Evolutionary conservation across 2,888 invertebrate genomes (phyloP).

Genomic region (Chrysodeixis includens): DNA sequence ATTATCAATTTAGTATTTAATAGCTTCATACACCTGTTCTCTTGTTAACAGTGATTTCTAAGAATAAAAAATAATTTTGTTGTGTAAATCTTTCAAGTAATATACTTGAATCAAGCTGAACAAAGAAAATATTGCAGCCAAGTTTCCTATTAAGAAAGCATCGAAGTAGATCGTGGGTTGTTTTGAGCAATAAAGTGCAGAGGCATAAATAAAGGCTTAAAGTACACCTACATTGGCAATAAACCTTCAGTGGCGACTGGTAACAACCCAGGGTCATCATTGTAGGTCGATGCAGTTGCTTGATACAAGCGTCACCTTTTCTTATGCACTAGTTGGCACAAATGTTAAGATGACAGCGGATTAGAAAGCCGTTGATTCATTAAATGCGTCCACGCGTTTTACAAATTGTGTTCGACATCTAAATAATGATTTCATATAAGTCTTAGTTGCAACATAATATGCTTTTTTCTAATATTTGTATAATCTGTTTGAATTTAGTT

Average conservation of each 20-base stretch:
- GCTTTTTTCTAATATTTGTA: too few species aligned
- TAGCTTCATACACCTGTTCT: conserved; percentile 37
- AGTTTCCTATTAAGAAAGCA: conserved; percentile 57
- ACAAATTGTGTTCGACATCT: too few species aligned
- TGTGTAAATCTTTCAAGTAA: conserved; percentile 36
- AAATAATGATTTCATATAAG: too few species aligned
- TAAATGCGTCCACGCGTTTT: conserved; percentile 21
- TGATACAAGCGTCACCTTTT: conserved; percentile 59
- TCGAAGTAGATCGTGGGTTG: conserved; percentile 48
- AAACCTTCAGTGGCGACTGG: conserved; percentile 64
- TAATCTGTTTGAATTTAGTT: too few species aligned
- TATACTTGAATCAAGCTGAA: conserved; percentile 4
- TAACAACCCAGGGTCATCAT: conserved; percentile 64
- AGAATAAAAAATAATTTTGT: conserved; percentile 29
- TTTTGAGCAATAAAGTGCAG: conserved; percentile 48
- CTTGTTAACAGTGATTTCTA: conserved; percentile 38
- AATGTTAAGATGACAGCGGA: conserved; percentile 54
- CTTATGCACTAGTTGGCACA: conserved; percentile 56
- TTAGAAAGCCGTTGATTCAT: conserved; percentile 51
- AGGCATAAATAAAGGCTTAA: conserved; percentile 54
- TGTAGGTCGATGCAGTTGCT: conserved; percentile 67
- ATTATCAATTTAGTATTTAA: conserved; percentile 45
- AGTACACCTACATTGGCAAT: conserved; percentile 61
- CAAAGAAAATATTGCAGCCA: conserved; percentile 35
- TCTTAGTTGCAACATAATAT: too few species aligned